Base-by-base conservation (phyloP, 2,797 vertebrate species). In the Amblyopsis hoosieri region DNA sequence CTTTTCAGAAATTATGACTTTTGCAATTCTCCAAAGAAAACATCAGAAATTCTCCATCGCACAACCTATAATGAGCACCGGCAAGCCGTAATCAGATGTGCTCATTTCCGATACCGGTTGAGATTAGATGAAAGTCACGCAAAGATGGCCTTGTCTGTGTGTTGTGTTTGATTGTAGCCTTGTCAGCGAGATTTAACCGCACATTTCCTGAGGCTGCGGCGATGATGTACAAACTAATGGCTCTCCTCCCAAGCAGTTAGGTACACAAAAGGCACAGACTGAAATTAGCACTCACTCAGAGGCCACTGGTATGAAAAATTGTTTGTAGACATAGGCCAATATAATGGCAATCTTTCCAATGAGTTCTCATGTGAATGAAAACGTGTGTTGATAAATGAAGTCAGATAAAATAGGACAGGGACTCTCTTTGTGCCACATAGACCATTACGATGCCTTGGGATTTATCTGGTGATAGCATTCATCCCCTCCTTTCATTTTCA, bases 371-470 rank as follows among this genome's bases (percentile, higher is more conserved):
- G 80, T 67, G 64, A 68, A 49, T 12, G 61, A 29, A 57, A 50
- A 62, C 48, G 64, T 5, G 29, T 83, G 76, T 80, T 86, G 78
- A 85, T 82, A 72, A 83, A 81, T 79, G 64, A 78, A 81, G 80
- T 73, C 64, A 67, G 69, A 82, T 71, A 79, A 91, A 88, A 83
- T 75, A 84, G 89, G 87, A 80, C 87, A 68, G 77, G 80, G 81
- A 83, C 85, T 81, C 60, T 63, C 78, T 85, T 79, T 81, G 78
- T 67, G 64, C 49, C 79, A 76, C 74, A 69, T 66, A 72, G 80
- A 85, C 83, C 80, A 81, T 87, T 81, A 76, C 85, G 69, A 69
- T 78, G 77, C 72, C 81, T 75, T 71, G 86, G 85, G 89, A 89
- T 77, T 82, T 49, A 61, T 62, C 62, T 56, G 64, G 64, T 62